These are phyloP conservation scores for Drosophila pruinosa DNA, from an alignment of 1,140 invertebrate genomes.

Conservation along the genomic window DNA sequence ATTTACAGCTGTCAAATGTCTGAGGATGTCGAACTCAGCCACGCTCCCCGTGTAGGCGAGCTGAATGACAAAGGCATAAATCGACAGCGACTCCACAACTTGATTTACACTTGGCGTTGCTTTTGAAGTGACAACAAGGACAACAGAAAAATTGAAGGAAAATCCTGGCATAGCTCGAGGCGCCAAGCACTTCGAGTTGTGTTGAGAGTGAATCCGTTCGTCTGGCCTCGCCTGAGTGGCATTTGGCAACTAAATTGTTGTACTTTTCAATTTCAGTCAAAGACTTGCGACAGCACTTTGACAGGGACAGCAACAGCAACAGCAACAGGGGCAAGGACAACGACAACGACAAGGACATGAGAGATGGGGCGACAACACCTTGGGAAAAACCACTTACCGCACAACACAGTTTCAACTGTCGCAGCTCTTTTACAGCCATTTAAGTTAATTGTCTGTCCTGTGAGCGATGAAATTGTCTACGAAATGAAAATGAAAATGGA, in stretches of 20 bases:
- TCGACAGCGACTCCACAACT: slow-evolving; percentile 57
- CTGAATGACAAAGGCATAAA: slow-evolving; percentile 71
- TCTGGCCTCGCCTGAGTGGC: slow-evolving; percentile 7
- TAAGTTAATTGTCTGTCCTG: slow-evolving; percentile 69
- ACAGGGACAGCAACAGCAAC: slow-evolving; percentile 21
- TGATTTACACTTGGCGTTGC: slow-evolving; percentile 59
- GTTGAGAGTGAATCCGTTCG: slow-evolving; percentile 5
- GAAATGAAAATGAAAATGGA: slow-evolving; percentile 24
- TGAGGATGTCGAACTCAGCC: slow-evolving; percentile 27
- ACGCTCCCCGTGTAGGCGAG: not conserved
- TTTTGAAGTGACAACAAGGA: slow-evolving; percentile 18
- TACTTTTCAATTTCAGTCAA: slow-evolving; percentile 75
- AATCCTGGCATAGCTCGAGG: slow-evolving; percentile 28
- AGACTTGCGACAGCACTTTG: slow-evolving; percentile 17
- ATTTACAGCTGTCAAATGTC: slow-evolving; percentile 60
- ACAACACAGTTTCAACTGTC: slow-evolving; percentile 48
- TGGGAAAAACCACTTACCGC: slow-evolving; percentile 67
- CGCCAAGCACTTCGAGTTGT: not conserved
- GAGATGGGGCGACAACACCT: slow-evolving; percentile 12
- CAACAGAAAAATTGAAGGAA: not conserved
- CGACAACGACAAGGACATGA: not conserved
- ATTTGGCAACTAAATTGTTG: slow-evolving; percentile 56
- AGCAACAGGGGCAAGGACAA: slow-evolving; percentile 8
- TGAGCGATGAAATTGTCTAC: slow-evolving; percentile 28
- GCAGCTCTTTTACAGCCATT: slow-evolving; percentile 71